Evolutionary conservation across 2,888 invertebrate genomes (phyloP).

Genomic region (Eristalinus aeneus): DNA sequence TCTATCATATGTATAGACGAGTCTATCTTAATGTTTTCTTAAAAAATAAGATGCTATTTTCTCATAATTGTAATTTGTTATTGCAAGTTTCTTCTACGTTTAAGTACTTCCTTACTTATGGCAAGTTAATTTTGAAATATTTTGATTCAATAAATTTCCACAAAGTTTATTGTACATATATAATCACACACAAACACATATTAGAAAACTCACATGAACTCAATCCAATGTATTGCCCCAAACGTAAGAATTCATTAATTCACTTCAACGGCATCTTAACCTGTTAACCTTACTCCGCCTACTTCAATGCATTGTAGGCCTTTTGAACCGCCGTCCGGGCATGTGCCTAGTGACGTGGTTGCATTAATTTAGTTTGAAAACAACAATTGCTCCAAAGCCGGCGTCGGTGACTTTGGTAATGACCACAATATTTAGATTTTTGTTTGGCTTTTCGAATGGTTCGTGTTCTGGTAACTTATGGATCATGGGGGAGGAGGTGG

Average conservation of each 20-base stretch:
- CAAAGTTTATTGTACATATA: too few relatives aligned
- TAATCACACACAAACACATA: too few relatives aligned
- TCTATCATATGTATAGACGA: too few relatives aligned
- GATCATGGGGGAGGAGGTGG: neutral
- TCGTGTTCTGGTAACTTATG: neutral
- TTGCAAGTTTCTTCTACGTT: too few relatives aligned
- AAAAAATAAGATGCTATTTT: too few relatives aligned
- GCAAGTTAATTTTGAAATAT: too few relatives aligned
- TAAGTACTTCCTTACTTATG: too few relatives aligned
- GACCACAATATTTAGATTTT: conserved; percentile 5
- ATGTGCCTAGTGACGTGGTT: conserved; percentile 12
- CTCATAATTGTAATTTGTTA: too few relatives aligned
- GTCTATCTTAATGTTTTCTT: too few relatives aligned
- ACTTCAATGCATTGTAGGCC: neutral
- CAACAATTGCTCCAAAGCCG: neutral
- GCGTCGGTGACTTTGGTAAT: neutral
- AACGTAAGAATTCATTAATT: conserved; percentile 24
- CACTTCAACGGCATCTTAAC: conserved; percentile 48
- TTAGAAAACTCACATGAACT: conserved; percentile 12
- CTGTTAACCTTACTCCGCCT: conserved; percentile 40
- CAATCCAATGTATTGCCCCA: neutral
- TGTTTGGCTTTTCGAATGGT: conserved; percentile 10
- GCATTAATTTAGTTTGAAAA: conserved; percentile 23
- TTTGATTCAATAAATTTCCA: too few relatives aligned
- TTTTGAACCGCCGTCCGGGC: conserved; percentile 1